A percentile compares a stretch with the other conserved stretches of the same genome.
These are phyloP conservation scores for Ascaphus truei DNA, from an alignment of 2,113 vertebrate species.

Conservation along the genomic window DNA sequence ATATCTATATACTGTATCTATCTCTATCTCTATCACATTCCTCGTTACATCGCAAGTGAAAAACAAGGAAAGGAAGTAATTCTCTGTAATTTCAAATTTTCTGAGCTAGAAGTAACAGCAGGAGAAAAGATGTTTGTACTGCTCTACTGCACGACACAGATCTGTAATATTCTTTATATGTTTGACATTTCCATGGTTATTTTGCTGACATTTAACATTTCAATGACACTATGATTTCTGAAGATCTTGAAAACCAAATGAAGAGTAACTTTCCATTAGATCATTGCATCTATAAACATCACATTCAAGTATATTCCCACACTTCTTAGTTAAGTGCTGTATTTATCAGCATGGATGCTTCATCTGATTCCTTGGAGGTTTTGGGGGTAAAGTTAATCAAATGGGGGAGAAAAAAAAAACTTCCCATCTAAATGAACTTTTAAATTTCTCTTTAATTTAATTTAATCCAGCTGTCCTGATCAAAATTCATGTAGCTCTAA, in stretches of 20 bases:
- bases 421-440: too few species aligned
- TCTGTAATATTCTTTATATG: neutral
- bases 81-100: neutral
- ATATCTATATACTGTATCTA: too few species aligned
- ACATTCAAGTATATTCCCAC: too few species aligned
- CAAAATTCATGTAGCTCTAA: too few species aligned
- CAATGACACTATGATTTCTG: neutral
- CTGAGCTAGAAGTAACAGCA: neutral
- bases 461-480: too few species aligned
- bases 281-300: neutral
- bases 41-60: neutral
- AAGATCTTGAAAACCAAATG: neutral
- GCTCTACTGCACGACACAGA: neutral
- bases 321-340: too few species aligned
- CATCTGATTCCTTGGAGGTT: too few species aligned
- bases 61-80: neutral
- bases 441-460: too few species aligned
- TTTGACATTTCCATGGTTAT: constrained; percentile 10
- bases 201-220: constrained; percentile 17
- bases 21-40: too few species aligned
- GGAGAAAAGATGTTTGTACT: neutral
- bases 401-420: too few species aligned
- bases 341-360: too few species aligned
- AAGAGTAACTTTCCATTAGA: neutral
- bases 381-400: too few species aligned